These are phyloP conservation scores for Gymnoscopelus microlampas DNA, from an alignment of 2,797 vertebrate genomes.

Conservation along the genomic window DNA sequence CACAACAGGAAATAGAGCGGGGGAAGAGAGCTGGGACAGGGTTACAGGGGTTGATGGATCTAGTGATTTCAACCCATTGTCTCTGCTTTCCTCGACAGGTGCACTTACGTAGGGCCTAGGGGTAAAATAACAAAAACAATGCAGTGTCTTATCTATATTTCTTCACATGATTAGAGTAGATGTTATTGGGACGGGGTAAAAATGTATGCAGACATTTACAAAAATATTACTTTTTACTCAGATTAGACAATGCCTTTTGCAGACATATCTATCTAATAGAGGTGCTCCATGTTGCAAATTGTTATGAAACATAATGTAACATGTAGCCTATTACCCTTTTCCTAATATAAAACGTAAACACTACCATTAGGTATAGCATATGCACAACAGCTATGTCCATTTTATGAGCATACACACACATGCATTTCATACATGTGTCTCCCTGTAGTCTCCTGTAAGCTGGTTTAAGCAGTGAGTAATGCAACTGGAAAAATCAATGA, in stretches of 20 bases:
- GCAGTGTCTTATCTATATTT: conserved; percentile 30
- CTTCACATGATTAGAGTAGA: conserved; percentile 24
- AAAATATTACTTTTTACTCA: too few relatives aligned
- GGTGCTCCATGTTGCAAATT: too few relatives aligned
- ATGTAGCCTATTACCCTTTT: too few relatives aligned
- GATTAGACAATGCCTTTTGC: too few relatives aligned
- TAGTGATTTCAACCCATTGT: conserved; percentile 72
- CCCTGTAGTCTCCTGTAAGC: not conserved
- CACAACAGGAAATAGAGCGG: conserved; percentile 76
- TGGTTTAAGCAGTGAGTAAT: not conserved
- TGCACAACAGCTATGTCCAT: too few relatives aligned
- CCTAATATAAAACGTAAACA: too few relatives aligned
- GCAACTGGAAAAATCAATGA: not conserved
- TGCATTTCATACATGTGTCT: too few relatives aligned
- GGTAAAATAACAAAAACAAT: conserved; percentile 39
- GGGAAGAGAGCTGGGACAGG: conserved; percentile 58
- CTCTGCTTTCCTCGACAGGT: conserved; percentile 76
- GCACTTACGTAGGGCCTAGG: conserved; percentile 37
- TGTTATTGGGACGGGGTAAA: conserved; percentile 10
- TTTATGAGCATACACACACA: too few relatives aligned
- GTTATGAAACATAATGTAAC: too few relatives aligned
- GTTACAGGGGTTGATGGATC: conserved; percentile 67
- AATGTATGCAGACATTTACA: not conserved
- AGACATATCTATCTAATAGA: too few relatives aligned
- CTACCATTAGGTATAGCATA: too few relatives aligned